A percentile compares a stretch with the other conserved stretches of the same genome.
phyloP scores from a whole-genome alignment of 1,140 invertebrate genomes.

The Solenopsis invicta region DNA sequence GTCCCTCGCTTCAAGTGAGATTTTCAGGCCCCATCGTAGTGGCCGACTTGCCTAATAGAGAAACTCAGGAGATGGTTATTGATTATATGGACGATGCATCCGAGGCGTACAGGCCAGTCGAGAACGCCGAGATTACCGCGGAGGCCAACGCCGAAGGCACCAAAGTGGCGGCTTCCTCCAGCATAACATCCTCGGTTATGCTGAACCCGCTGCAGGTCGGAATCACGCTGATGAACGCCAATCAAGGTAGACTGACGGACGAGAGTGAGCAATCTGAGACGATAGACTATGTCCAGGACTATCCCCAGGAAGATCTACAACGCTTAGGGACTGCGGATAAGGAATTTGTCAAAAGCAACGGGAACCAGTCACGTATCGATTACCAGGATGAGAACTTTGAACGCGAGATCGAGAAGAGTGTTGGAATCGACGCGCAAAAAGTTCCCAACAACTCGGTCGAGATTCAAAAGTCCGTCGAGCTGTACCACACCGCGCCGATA shows the following conservation, averaged over 20 bases:
- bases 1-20: conserved; percentile 45
- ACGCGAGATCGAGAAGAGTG: conserved; percentile 31
- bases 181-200: conserved; percentile 76
- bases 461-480: conserved; percentile 84
- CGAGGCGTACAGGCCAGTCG: neutral
- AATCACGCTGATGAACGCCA: conserved; percentile 82
- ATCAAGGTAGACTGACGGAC: conserved; percentile 73
- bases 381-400: conserved; percentile 71
- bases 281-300: conserved; percentile 10
- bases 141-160: conserved; percentile 17
- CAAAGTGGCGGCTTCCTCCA: neutral
- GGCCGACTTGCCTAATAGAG: conserved; percentile 70
- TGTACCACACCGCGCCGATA: conserved; percentile 81
- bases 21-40: conserved; percentile 84
- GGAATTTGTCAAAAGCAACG: neutral
- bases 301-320: conserved; percentile 33
- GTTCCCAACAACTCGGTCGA: conserved; percentile 73
- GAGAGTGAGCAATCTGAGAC: conserved; percentile 11
- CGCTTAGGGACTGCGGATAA: neutral
- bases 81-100: neutral
- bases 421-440: conserved; percentile 34
- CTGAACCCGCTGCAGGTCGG: conserved; percentile 86
- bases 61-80: neutral
- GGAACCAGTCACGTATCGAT: conserved; percentile 67
- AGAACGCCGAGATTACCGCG: neutral